Conservation (phyloP, 1,140 invertebrate species). For the Gryon sp. region DNA sequence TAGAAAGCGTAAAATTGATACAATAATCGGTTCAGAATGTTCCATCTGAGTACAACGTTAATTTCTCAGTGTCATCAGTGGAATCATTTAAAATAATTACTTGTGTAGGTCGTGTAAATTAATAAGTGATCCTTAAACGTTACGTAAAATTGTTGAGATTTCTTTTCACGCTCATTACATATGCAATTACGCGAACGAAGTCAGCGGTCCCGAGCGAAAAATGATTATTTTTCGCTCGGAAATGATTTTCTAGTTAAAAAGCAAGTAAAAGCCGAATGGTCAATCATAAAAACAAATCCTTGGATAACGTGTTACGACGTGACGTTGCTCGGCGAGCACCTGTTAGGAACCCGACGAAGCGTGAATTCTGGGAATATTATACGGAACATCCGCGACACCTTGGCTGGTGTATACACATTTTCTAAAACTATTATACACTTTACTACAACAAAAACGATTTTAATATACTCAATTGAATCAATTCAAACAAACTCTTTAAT, state of each 20-base stretch:
- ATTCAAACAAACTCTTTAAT: too few species aligned
- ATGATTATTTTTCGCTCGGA: constrained; percentile 37
- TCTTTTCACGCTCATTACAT: constrained; percentile 32
- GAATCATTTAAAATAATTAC: too few species aligned
- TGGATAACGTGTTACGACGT: constrained; percentile 37
- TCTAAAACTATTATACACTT: too few species aligned
- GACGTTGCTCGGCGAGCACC: constrained; percentile 25
- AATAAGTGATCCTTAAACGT: background rate
- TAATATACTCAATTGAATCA: too few species aligned
- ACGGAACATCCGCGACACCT: constrained; percentile 25
- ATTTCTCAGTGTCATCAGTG: too few species aligned
- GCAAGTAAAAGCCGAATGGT: constrained; percentile 7
- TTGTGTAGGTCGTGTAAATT: background rate
- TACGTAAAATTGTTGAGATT: constrained; percentile 10
- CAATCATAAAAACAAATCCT: constrained; percentile 10
- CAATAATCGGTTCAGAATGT: too few species aligned
- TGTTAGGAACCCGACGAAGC: constrained; percentile 21
- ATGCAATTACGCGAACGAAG: constrained; percentile 42
- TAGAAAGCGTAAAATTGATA: too few species aligned
- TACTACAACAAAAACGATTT: background rate
- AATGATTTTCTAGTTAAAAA: constrained; percentile 18
- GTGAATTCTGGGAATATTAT: constrained; percentile 43
- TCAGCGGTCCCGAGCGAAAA: constrained; percentile 26
- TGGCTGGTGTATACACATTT: too few species aligned
- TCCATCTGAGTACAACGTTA: too few species aligned